Evolutionary conservation across 2,113 vertebrate genomes (phyloP).

Genomic region (Boulengeromyrus knoepffleri): DNA sequence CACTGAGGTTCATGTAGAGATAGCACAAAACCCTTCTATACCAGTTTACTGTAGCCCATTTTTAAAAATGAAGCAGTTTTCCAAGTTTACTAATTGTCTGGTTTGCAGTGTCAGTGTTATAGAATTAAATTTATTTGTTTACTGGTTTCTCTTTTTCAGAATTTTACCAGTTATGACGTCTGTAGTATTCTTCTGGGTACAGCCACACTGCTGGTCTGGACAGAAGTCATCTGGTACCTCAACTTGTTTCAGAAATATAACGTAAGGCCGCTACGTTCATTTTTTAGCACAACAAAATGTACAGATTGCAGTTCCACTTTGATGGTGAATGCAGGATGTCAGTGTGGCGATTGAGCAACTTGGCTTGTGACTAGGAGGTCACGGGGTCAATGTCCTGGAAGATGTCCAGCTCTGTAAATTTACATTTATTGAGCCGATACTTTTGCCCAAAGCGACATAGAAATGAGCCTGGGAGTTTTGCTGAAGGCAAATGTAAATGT

Average conservation of each 20-base stretch:
- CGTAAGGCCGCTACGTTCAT: constrained; percentile 58
- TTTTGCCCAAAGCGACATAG: not conserved
- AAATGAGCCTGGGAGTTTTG: not conserved
- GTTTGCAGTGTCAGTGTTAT: not conserved
- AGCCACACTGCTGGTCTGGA: constrained; percentile 86
- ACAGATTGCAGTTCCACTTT: not conserved
- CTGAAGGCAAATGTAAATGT: not conserved
- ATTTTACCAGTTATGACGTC: constrained; percentile 79
- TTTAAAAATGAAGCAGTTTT: not conserved
- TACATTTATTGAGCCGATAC: not conserved
- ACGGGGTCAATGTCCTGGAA: not conserved
- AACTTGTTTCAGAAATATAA: constrained; percentile 95
- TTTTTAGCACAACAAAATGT: not conserved
- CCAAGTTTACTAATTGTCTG: not conserved
- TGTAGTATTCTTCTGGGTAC: constrained; percentile 87
- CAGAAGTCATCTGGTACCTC: constrained; percentile 86
- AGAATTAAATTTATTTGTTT: no score
- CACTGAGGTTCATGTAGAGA: not conserved
- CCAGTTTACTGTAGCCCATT: not conserved
- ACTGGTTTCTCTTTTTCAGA: constrained; percentile 52
- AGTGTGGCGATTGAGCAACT: not conserved
- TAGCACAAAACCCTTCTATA: not conserved
- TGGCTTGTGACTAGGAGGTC: not conserved
- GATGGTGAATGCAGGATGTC: not conserved
- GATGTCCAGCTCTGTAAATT: not conserved